Base-by-base conservation (phyloP, 53 echinoderm and acorn worm genomes). In the Paracentrotus lividus region DNA sequence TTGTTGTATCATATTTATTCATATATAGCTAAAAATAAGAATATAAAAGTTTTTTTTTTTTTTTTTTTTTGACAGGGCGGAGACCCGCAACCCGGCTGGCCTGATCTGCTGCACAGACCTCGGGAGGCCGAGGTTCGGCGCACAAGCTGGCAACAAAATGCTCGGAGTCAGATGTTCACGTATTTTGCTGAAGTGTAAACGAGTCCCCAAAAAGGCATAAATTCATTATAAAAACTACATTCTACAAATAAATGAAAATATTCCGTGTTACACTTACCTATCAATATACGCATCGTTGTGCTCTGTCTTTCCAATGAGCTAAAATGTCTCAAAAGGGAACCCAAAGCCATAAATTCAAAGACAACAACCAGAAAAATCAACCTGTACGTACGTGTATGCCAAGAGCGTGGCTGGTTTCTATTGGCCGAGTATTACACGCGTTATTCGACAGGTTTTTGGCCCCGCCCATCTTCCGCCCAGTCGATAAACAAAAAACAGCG, bases 401-500 rank as follows among this genome's bases (percentile, higher is more conserved):
- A 34, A 45, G 13, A 21, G 65, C 90, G 90, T 89, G 90, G 90
- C 61, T 44, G 45, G 29, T 60, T 89, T 44, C 16, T 64, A 89
- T 89, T 89, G 90, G 90, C 14, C 65, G 43, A 59, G 44, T 89
- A 45, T 13, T 89, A 89, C 90, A 89, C 90, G 90, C 65, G 90
- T 89, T 57, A 55, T 54, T 38, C 21, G 33, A 3, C 16, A 6
- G n/a, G n/a, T n/a, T n/a, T n/a, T n/a, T 87, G 7, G 87, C 53
- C 23, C 55, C 53, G 53, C 53, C 87, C 20, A 12, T 86, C 86
- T 56, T 53, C 42, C 1, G n/a, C n/a, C n/a, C n/a, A n/a, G 29
- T 81, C n/a, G 57, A 16, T 8, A 14, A 20, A 36, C 38, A 34
- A 38, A 36, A 68, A 27, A 66, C 66, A 67, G 33, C 33, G 67